phyloP scores from a whole-genome alignment of 64 coral and sea anemone genomes.

The Astreopora myriophthalma region DNA sequence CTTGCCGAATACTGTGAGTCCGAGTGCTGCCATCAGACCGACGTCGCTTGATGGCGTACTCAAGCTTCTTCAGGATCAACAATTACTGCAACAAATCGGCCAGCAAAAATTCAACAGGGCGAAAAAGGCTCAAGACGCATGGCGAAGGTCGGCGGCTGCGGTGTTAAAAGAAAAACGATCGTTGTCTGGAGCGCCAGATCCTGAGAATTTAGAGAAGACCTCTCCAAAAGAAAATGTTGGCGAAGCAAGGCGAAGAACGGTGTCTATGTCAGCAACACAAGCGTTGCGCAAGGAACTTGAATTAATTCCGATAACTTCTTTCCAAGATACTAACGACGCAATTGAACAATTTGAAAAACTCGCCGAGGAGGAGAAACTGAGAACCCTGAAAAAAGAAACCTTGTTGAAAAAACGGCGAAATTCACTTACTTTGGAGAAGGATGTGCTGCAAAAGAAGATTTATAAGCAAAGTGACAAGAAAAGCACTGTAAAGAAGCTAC shows the following conservation, averaged over 20 bases:
- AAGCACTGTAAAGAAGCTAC: slow-evolving; percentile 72
- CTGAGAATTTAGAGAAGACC: not conserved
- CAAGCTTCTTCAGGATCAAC: slow-evolving; percentile 86
- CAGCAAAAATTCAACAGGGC: slow-evolving; percentile 61
- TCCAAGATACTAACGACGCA: slow-evolving; percentile 19
- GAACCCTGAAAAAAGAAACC: slow-evolving; percentile 78
- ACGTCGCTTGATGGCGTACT: slow-evolving; percentile 85
- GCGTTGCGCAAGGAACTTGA: not conserved
- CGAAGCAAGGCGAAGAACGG: not conserved
- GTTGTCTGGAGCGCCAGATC: slow-evolving; percentile 12
- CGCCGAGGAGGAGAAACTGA: slow-evolving; percentile 89
- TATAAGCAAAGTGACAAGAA: slow-evolving; percentile 76
- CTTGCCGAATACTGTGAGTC: not conserved
- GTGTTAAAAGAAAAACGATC: slow-evolving; percentile 53
- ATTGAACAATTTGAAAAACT: slow-evolving; percentile 78
- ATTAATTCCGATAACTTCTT: not conserved
- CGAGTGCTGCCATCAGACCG: not conserved
- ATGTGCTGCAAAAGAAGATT: slow-evolving; percentile 79
- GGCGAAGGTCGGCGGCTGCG: slow-evolving; percentile 82
- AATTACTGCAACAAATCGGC: slow-evolving; percentile 72
- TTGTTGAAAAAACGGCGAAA: slow-evolving; percentile 84
- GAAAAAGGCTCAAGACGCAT: slow-evolving; percentile 69
- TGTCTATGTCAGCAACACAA: not conserved
- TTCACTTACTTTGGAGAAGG: slow-evolving; percentile 86
- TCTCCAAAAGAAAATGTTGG: not conserved